Conservation (phyloP, 2,113 vertebrate species). For the Pygoscelis antarcticus region DNA sequence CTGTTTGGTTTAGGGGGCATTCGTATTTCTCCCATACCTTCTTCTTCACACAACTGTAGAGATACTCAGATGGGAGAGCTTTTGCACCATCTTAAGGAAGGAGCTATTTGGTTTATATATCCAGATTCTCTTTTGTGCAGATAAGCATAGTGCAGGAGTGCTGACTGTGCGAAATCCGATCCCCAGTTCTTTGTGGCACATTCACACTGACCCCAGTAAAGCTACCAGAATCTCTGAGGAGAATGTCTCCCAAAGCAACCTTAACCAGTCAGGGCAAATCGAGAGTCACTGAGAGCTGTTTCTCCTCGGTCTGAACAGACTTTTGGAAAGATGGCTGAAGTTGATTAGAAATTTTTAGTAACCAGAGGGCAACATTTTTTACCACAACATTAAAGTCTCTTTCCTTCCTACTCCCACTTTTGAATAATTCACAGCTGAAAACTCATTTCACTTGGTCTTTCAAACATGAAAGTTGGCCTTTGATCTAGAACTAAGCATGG, state of each 20-base stretch:
- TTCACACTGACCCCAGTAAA: accelerated
- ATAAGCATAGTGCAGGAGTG: not conserved
- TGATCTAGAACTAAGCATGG: not conserved
- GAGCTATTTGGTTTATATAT: not conserved
- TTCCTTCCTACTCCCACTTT: not conserved
- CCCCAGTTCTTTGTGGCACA: not conserved
- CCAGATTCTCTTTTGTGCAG: not conserved
- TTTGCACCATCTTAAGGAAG: conserved; percentile 21
- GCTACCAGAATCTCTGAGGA: not conserved
- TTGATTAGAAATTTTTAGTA: not conserved
- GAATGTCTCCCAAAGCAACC: not conserved
- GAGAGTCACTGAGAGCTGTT: not conserved
- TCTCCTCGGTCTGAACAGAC: not conserved
- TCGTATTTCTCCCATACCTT: not conserved
- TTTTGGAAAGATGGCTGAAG: not conserved
- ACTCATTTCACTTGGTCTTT: not conserved
- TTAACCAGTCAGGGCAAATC: accelerated
- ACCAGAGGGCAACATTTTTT: not conserved
- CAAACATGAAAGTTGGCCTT: not conserved
- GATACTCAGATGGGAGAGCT: not conserved
- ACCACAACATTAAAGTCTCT: not conserved
- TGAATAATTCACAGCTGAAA: not conserved
- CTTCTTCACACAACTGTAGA: not conserved
- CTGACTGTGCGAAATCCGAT: not conserved
- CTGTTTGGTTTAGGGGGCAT: not conserved